These are phyloP conservation scores for Poecilia picta DNA, from an alignment of 2,797 vertebrate genomes.

Conservation along the genomic window DNA sequence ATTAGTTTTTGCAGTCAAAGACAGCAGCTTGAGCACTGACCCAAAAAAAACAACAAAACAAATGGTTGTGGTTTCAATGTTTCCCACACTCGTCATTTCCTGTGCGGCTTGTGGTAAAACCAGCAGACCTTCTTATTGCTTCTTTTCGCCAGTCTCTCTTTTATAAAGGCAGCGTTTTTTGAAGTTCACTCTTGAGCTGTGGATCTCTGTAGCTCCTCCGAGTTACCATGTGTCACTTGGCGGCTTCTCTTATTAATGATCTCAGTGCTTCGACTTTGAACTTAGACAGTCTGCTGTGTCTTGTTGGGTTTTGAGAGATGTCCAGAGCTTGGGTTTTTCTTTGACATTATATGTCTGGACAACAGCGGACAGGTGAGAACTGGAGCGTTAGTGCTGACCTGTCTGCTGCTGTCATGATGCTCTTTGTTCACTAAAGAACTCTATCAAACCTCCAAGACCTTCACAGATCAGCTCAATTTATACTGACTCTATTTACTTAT, in stretches of 20 bases:
- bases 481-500: not conserved
- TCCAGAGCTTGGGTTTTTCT: not conserved
- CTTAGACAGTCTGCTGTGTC: not conserved
- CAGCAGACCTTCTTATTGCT: not conserved
- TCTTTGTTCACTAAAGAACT: not conserved
- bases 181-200: not conserved
- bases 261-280: not conserved
- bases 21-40: not conserved
- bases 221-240: not conserved
- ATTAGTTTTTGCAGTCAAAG: not conserved
- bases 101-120: not conserved
- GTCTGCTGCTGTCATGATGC: not conserved
- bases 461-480: not conserved
- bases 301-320: not conserved
- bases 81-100: not conserved
- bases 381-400: not conserved
- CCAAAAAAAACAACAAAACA: not conserved
- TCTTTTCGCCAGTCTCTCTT: not conserved
- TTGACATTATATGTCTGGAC: not conserved
- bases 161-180: not conserved
- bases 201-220: not conserved
- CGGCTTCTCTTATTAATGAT: not conserved
- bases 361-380: not conserved
- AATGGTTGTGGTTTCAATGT: not conserved
- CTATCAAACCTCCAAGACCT: not conserved